Conservation (phyloP, 2,797 vertebrate species). For the Picus viridis region DNA sequence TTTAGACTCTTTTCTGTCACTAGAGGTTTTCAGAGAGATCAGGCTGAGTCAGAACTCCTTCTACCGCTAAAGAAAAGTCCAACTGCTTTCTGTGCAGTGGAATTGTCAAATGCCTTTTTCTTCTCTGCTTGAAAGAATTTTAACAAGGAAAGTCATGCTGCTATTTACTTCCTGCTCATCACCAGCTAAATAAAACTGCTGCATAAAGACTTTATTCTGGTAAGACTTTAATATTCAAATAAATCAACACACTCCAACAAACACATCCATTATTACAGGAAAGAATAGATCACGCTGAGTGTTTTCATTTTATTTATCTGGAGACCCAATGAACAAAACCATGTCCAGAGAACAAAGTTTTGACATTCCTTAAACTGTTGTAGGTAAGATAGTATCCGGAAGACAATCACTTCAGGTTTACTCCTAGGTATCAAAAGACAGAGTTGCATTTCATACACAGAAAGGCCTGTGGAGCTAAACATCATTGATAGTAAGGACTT, state of each 20-base stretch:
- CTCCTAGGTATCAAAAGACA: too few relatives aligned
- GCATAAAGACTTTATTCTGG: not conserved
- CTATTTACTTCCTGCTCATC: not conserved
- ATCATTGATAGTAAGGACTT: not conserved
- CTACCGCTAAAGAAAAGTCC: not conserved
- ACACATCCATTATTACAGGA: not conserved
- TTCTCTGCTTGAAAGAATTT: slow-evolving; percentile 9
- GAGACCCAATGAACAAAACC: too few relatives aligned
- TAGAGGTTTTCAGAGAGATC: not conserved
- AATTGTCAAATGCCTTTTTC: not conserved
- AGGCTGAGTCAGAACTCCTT: not conserved
- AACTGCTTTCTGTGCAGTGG: not conserved
- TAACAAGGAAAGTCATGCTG: not conserved
- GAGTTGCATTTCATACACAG: not conserved
- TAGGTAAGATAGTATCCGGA: too few relatives aligned
- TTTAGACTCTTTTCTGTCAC: not conserved
- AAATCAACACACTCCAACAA: not conserved
- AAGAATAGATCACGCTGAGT: not conserved
- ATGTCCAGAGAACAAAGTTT: too few relatives aligned
- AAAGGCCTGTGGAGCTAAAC: not conserved
- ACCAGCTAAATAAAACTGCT: not conserved
- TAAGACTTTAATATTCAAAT: slow-evolving; percentile 5
- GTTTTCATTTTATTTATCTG: too few relatives aligned
- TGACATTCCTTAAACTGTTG: too few relatives aligned
- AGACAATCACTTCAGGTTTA: too few relatives aligned